Evolutionary conservation across 2,888 invertebrate genomes (phyloP).

Genomic region (Caenorhabditis panamensis): DNA sequence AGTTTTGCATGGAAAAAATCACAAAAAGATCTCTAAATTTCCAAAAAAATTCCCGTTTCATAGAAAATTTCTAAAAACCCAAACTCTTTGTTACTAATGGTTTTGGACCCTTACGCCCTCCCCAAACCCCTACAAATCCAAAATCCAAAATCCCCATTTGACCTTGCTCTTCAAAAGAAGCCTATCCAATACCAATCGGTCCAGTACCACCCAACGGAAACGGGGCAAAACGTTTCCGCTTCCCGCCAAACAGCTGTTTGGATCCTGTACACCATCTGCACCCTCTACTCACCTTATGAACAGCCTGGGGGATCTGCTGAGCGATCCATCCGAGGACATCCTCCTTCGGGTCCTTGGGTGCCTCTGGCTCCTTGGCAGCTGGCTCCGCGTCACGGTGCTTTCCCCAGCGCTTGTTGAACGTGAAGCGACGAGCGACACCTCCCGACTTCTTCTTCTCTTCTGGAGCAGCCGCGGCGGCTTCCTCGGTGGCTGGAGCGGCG

Average conservation of each 20-base stretch:
- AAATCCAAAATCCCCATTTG: neutral
- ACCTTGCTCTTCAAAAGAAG: neutral
- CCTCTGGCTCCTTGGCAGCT: conserved; percentile 73
- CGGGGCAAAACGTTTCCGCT: neutral
- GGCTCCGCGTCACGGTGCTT: conserved; percentile 67
- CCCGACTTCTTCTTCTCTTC: conserved; percentile 66
- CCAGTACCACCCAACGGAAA: neutral
- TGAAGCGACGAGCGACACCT: conserved; percentile 62
- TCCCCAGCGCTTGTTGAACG: conserved; percentile 70
- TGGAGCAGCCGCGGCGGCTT: conserved; percentile 58
- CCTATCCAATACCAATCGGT: too few relatives aligned
- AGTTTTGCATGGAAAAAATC: too few relatives aligned
- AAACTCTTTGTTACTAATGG: too few relatives aligned
- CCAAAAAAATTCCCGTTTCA: neutral
- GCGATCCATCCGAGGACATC: conserved; percentile 77
- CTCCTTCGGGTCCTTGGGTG: conserved; percentile 76
- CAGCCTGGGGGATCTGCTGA: conserved; percentile 77
- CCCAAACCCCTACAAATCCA: too few relatives aligned
- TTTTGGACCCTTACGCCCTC: too few relatives aligned
- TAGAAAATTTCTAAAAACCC: neutral
- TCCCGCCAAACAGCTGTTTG: conserved; percentile 33
- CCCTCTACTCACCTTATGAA: conserved; percentile 82
- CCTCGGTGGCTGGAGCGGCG: conserved; percentile 55
- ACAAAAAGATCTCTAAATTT: neutral
- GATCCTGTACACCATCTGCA: conserved; percentile 16